These are phyloP conservation scores for Chrysomela aeneicollis DNA, from an alignment of 2,888 invertebrate species.

Conservation along the genomic window DNA sequence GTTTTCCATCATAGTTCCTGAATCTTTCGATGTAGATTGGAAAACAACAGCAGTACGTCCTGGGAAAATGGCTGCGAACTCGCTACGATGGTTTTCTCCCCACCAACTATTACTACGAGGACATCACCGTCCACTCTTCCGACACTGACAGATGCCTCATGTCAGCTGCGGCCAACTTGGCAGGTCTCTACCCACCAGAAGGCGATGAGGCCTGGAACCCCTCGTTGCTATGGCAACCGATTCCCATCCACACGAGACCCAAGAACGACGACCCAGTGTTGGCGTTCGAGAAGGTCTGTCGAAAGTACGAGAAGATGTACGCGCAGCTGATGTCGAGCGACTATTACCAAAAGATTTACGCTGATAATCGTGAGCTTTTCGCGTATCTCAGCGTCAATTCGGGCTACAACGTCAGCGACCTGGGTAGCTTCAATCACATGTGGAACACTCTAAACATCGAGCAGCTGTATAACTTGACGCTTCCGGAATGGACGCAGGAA, in stretches of 20 bases:
- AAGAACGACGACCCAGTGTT: conserved; percentile 23
- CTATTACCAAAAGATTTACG: conserved; percentile 57
- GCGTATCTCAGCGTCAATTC: conserved; percentile 69
- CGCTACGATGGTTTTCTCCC: conserved; percentile 73
- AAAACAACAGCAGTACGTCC: conserved; percentile 70
- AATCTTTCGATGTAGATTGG: conserved; percentile 60
- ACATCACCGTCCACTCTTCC: conserved; percentile 74
- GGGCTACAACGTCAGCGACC: conserved; percentile 58
- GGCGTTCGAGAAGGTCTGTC: conserved; percentile 62
- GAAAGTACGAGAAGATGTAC: conserved; percentile 70
- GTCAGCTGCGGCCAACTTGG: conserved; percentile 83
- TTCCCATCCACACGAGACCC: conserved; percentile 71
- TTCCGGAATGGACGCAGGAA: too few relatives aligned
- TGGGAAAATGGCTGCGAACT: conserved; percentile 77
- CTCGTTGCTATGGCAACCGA: conserved; percentile 69
- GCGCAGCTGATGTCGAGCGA: conserved; percentile 56
- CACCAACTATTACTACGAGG: conserved; percentile 63
- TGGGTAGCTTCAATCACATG: not conserved
- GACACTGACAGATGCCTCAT: conserved; percentile 89
- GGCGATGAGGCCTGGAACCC: conserved; percentile 52
- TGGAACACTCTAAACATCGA: too few relatives aligned
- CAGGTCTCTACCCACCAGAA: conserved; percentile 64
- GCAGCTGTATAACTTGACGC: too few relatives aligned
- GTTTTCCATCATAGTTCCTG: not conserved
- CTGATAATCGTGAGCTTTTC: conserved; percentile 69